phyloP scores from a whole-genome alignment of 2,113 vertebrate species.

The Sylvia atricapilla region DNA sequence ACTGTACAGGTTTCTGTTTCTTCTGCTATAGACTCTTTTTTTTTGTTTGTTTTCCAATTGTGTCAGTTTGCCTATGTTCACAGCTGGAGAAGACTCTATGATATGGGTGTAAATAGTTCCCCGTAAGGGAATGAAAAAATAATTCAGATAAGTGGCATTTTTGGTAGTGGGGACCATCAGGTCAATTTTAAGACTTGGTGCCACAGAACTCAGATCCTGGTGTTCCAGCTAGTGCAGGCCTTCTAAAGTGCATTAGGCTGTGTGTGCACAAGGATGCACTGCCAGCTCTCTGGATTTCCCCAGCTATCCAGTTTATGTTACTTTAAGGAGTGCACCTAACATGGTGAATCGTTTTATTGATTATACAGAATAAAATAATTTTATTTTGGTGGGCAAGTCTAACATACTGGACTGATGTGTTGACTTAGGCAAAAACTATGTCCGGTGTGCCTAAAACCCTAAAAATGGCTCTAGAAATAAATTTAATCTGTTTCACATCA shows the following conservation, averaged over 20 bases:
- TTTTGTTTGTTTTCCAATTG: background rate
- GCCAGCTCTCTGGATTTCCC: background rate
- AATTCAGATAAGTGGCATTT: background rate
- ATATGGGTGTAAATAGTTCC: background rate
- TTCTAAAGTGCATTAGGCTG: background rate
- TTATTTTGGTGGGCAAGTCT: background rate
- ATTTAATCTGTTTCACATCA: background rate
- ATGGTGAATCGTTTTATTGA: background rate
- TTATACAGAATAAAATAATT: background rate
- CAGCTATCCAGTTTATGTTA: background rate
- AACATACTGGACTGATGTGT: background rate
- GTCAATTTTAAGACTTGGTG: background rate
- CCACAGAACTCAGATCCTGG: background rate
- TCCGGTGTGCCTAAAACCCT: background rate
- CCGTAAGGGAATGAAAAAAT: background rate
- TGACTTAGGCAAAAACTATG: background rate
- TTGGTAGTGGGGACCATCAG: background rate
- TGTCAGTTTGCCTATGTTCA: background rate
- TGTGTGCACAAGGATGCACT: background rate
- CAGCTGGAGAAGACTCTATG: background rate
- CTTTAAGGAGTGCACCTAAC: background rate
- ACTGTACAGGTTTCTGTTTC: background rate
- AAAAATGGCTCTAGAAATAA: background rate
- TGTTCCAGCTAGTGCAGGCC: background rate
- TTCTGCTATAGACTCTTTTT: background rate